Evolutionary conservation across 2,797 vertebrate genomes (phyloP).

Genomic region (Leucoraja ocellata): DNA sequence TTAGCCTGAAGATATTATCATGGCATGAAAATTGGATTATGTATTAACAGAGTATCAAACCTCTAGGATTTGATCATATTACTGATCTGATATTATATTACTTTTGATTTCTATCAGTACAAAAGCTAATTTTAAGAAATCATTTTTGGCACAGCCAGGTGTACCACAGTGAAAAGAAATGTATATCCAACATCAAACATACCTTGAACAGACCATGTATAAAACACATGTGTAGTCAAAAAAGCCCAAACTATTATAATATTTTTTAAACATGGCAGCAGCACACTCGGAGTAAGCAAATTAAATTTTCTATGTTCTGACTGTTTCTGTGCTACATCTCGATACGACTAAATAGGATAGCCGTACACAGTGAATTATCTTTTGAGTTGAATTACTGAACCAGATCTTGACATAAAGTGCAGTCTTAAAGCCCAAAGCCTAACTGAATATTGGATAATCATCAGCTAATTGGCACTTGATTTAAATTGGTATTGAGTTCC

Average conservation of each 20-base stretch:
- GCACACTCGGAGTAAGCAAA: background rate
- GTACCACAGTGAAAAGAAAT: background rate
- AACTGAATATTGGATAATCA: background rate
- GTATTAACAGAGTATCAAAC: background rate
- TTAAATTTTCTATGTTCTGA: too few relatives aligned
- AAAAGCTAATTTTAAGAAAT: background rate
- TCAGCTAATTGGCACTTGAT: slow-evolving; percentile 24
- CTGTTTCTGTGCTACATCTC: too few relatives aligned
- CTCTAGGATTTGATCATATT: too few relatives aligned
- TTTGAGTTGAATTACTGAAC: background rate
- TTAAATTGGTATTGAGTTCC: slow-evolving; percentile 15
- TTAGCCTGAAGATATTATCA: background rate
- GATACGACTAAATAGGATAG: background rate
- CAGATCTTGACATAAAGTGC: background rate
- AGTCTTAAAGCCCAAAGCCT: background rate
- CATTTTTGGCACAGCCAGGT: background rate
- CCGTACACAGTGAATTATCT: background rate
- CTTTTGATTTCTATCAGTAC: background rate
- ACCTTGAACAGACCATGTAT: background rate
- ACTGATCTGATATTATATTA: background rate
- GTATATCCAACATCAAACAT: background rate
- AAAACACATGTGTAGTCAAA: background rate
- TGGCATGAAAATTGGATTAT: background rate
- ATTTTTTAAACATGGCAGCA: too few relatives aligned
- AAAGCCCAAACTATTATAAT: background rate